Evolutionary conservation across 2,797 vertebrate species (phyloP), one percentile per base, ranked within the genome.

Genomic region (Enteromius trimaculatus): DNA sequence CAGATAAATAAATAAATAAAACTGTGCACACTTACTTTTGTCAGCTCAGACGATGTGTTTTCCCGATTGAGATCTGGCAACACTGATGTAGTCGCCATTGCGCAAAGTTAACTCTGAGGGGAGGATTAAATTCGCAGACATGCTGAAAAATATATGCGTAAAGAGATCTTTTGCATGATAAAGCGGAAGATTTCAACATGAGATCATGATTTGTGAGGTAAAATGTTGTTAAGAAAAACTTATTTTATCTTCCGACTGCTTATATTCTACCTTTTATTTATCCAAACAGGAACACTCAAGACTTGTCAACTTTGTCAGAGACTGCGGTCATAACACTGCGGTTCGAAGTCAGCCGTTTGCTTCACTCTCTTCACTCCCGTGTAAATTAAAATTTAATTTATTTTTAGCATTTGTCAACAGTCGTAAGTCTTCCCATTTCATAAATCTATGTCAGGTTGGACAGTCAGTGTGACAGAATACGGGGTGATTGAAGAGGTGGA

Each of bases 401-500:
- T 4, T 23, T 3, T 16, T 26, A 60, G 26, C 3, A 16, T 55
- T 29, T 76, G 29, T n/a, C 14, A 76, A 60, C 26, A 60, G 51
- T 47, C 17, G 47, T 58, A 44, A 75, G 17, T 53, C 8, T 26
- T 82, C 21, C 5, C 13, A 51, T 26, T 51, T 26, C 31, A 66
- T 44, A 31, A 42, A 31, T 53, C 19, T 17, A 82, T 68, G 66
- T 23, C 23, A 66, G 34, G 72, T 53, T 19, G 1, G 55, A 60
- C 44, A 26, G 53, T 81, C 19, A 53, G 39, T 65, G 34, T 42
- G 31, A 69, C 55, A 29, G 44, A 72, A 44, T 39, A 1, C n/a
- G 42, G 39, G n/a, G 53, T 69, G 75, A 72, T 75, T 68, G 77
- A 64, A 42, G 65, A 79, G 51, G 68, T 77, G 74, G 74, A 81